These are phyloP conservation scores for Valencia hispanica DNA, from an alignment of 2,797 vertebrate species.

Conservation along the genomic window DNA sequence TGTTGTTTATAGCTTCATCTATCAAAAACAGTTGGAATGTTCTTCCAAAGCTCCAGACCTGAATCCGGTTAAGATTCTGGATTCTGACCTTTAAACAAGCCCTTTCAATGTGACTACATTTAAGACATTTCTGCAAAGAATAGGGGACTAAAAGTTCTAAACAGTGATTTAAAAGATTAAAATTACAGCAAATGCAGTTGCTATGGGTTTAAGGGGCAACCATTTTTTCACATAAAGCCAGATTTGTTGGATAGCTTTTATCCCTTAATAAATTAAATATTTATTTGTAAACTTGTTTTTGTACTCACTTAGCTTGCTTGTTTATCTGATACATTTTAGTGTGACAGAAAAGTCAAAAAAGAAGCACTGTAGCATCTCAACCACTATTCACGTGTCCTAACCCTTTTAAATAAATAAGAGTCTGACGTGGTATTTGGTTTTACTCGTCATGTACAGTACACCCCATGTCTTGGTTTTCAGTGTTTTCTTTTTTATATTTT, in stretches of 20 bases:
- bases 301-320: not conserved
- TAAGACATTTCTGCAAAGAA: not conserved
- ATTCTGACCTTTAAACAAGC: not conserved
- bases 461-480: constrained; percentile 10
- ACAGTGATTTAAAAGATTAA: not conserved
- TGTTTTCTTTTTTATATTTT: constrained; percentile 18
- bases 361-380: not conserved
- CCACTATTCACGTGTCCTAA: not conserved
- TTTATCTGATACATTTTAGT: not conserved
- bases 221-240: not conserved
- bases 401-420: not conserved
- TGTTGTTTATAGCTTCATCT: no score
- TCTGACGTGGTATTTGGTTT: constrained; percentile 56
- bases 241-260: not conserved
- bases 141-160: not conserved
- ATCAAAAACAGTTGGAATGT: not conserved
- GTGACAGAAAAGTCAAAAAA: not conserved
- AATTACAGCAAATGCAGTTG: not conserved
- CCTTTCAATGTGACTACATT: not conserved
- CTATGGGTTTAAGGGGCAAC: no score
- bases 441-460: constrained; percentile 23
- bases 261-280: not conserved
- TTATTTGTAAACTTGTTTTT: not conserved
- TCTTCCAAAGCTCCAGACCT: not conserved
- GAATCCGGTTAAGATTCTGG: not conserved